Evolutionary conservation across 2,797 vertebrate species (phyloP).

Genomic region (Intellagama lesueurii): DNA sequence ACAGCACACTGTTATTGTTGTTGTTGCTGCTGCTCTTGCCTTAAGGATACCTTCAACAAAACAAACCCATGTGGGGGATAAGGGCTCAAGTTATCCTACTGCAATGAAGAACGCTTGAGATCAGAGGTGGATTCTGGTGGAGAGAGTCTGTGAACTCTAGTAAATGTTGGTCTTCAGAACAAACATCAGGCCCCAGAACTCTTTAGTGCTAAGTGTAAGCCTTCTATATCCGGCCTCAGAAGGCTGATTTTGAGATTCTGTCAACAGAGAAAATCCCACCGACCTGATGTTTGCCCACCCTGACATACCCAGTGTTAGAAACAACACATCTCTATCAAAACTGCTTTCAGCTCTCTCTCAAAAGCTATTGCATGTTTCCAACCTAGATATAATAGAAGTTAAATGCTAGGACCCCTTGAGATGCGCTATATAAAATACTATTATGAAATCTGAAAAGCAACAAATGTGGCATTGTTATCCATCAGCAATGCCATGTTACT

Average conservation of each 20-base stretch:
- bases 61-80: not conserved
- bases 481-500: constrained; percentile 25
- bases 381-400: not conserved
- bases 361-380: not conserved
- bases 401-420: constrained; percentile 6
- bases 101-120: not conserved
- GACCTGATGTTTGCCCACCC: not conserved
- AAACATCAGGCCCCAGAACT: not conserved
- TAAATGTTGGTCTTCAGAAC: not conserved
- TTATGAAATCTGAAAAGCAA: not conserved
- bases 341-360: not conserved
- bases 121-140: not conserved
- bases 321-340: not conserved
- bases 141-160: not conserved
- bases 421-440: not conserved
- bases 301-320: not conserved
- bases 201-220: not conserved
- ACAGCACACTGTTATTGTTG: too few relatives aligned
- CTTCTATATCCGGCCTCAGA: too few relatives aligned
- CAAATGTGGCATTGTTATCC: constrained; percentile 1
- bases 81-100: not conserved
- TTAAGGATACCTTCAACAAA: not conserved
- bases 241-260: too few relatives aligned
- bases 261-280: not conserved
- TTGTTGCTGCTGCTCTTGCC: too few relatives aligned